Conservation (phyloP, 2,113 vertebrate genomes). For the Megalops atlanticus region DNA sequence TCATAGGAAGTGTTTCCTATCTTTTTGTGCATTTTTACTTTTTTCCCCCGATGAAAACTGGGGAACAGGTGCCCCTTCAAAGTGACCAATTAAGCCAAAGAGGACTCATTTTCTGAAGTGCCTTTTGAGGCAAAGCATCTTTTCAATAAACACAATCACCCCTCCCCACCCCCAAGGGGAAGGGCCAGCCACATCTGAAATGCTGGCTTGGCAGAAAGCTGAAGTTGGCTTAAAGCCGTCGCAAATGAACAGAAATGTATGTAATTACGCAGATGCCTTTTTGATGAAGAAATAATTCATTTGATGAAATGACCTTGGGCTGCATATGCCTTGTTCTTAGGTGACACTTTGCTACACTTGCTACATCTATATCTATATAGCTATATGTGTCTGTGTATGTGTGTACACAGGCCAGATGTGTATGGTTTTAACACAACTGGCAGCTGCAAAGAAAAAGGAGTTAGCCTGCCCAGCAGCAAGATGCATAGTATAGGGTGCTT, state of each 20-base stretch:
- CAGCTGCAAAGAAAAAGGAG: too few species aligned
- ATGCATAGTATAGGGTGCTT: too few species aligned
- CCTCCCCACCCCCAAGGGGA: not conserved
- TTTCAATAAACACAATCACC: slow-evolving; percentile 7
- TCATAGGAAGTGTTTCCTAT: not conserved
- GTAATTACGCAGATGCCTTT: not conserved
- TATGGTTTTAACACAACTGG: too few species aligned
- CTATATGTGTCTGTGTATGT: too few species aligned
- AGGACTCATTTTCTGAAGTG: slow-evolving; percentile 5
- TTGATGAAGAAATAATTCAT: not conserved
- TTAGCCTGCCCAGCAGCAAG: too few species aligned
- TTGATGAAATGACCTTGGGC: not conserved
- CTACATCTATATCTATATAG: too few species aligned
- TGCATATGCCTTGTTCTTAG: too few species aligned
- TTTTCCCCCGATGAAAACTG: not conserved
- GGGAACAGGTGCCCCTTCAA: slow-evolving; percentile 7
- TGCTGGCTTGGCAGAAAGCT: not conserved
- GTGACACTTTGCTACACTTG: too few species aligned
- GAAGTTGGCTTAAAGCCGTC: not conserved
- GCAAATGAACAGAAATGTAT: not conserved
- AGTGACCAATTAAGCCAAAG: slow-evolving; percentile 6
- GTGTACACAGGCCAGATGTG: too few species aligned
- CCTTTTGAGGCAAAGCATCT: not conserved
- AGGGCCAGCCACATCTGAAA: not conserved
- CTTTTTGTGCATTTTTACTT: not conserved